Evolutionary conservation across 92 coral and sea anemone species (phyloP).

Genomic region (Porites evermanni): DNA sequence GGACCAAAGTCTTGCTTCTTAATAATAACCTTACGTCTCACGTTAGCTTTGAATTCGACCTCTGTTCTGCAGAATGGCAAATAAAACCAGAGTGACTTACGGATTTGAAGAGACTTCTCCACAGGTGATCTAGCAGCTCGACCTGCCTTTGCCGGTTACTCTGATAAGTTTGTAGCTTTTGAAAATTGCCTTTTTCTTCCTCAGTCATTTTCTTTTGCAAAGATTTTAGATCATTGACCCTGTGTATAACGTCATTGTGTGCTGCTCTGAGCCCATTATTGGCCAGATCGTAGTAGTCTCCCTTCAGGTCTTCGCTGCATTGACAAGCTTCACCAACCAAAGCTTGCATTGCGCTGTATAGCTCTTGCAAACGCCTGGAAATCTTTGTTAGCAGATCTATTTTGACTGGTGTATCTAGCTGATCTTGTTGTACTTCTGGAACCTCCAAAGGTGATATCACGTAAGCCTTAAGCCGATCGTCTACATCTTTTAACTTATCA

Average conservation of each 20-base stretch:
- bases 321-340: conserved; percentile 7
- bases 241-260: conserved; percentile 1
- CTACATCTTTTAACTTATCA: neutral
- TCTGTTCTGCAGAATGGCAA: no score
- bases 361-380: neutral
- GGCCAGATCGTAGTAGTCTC: conserved; percentile 15
- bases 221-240: neutral
- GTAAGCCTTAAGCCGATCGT: neutral
- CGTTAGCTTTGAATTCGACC: no score
- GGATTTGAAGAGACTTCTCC: conserved; percentile 10
- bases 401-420: conserved; percentile 2
- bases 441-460: neutral
- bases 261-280: conserved; percentile 1
- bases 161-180: neutral
- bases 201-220: neutral
- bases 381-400: neutral
- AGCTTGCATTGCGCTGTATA: neutral
- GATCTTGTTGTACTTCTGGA: neutral
- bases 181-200: neutral
- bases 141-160: neutral
- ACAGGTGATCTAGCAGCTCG: neutral
- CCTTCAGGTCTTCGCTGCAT: neutral
- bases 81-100: neutral
- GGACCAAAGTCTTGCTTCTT: no score
- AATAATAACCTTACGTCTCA: no score